Conservation (phyloP, 2,113 vertebrate genomes). For the Tupaia tana region DNA sequence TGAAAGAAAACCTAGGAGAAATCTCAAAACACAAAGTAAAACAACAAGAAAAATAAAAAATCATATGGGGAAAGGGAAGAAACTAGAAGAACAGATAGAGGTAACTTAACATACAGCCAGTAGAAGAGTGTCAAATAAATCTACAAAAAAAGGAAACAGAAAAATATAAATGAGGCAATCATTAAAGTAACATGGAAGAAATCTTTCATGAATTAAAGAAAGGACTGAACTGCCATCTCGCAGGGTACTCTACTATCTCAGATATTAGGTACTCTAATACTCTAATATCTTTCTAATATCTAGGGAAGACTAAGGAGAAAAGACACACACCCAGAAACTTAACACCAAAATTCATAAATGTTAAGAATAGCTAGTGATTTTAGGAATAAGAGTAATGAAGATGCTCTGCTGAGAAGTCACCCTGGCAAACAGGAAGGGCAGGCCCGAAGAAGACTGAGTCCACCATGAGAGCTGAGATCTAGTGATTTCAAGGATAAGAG, state of each 20-base stretch:
- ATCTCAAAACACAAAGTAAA: conserved; percentile 14
- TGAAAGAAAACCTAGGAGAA: background rate
- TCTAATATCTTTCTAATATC: background rate
- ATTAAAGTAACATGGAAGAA: background rate
- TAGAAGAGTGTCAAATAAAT: background rate
- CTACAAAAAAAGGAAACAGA: background rate
- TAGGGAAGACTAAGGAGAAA: background rate
- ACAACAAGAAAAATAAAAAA: background rate
- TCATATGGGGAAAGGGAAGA: background rate
- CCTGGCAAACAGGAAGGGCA: no score
- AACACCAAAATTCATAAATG: background rate
- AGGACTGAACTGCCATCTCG: background rate
- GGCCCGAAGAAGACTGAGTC: no score
- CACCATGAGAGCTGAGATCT: no score
- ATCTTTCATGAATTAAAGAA: background rate
- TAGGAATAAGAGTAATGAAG: no score
- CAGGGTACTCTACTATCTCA: background rate
- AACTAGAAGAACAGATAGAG: background rate
- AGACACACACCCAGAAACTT: background rate
- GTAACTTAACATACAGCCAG: background rate
- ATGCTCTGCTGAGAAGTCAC: no score
- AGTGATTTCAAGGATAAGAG: no score
- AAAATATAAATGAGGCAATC: background rate
- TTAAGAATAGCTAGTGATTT: background rate
- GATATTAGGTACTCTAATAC: no score